A percentile compares a stretch with the other conserved stretches of the same genome.
phyloP scores from a whole-genome alignment of 2,113 vertebrate genomes.

The Rhinogobius similis region DNA sequence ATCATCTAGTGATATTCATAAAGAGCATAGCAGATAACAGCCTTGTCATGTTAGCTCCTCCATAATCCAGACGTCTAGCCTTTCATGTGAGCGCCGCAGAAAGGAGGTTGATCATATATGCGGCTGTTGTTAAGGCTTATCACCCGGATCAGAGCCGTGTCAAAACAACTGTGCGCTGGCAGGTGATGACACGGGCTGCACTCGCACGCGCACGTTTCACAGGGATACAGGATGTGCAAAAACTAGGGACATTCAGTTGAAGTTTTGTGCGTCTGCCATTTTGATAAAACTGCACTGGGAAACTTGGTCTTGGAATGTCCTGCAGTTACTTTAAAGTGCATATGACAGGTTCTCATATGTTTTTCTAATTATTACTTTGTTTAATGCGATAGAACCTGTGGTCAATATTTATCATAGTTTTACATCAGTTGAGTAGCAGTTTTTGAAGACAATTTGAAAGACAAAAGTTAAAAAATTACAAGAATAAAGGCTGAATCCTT shows the following conservation, averaged over 20 bases:
- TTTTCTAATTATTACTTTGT: too few species aligned
- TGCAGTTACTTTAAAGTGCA: not conserved
- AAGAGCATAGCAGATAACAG: constrained; percentile 76
- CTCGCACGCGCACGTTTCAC: constrained; percentile 4
- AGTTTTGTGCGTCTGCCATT: not conserved
- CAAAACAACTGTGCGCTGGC: constrained; percentile 60
- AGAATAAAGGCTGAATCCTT: too few species aligned
- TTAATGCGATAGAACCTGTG: too few species aligned
- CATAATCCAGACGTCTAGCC: constrained; percentile 62
- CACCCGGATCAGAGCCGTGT: constrained; percentile 72
- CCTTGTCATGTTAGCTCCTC: constrained; percentile 73
- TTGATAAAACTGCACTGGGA: not conserved
- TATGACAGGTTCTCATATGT: too few species aligned
- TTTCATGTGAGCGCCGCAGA: constrained; percentile 59
- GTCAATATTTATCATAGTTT: too few species aligned
- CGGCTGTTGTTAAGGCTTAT: constrained; percentile 70
- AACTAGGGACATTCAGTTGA: not conserved
- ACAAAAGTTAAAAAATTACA: too few species aligned
- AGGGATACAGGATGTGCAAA: not conserved
- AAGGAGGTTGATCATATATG: constrained; percentile 64
- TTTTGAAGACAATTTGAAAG: too few species aligned
- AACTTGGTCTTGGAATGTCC: not conserved
- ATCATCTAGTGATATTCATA: constrained; percentile 75
- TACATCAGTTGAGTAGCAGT: too few species aligned
- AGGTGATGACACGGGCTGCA: constrained; percentile 53